Evolutionary conservation across 2,888 invertebrate genomes (phyloP), one percentile per base, ranked within the genome.

Genomic region (Cephus pulcher): DNA sequence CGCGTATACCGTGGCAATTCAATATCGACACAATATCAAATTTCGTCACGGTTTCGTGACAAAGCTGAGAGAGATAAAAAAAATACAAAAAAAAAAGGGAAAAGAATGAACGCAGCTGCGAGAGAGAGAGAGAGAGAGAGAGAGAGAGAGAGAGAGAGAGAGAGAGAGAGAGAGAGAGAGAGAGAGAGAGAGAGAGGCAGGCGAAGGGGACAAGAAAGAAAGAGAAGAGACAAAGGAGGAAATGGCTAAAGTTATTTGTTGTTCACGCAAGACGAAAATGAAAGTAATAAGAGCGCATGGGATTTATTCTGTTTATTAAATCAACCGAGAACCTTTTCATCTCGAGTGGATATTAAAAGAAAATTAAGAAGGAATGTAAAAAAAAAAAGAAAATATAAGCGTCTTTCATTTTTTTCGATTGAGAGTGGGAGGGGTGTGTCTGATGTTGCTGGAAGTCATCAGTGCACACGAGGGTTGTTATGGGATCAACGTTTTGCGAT

Each of bases 31-130:
- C 56, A 9, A 56, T 56, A 56, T 56, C 56, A 56, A 56, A 9
- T 56, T 56, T 56, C 56, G 56, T 56, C 56, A 56, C 56, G 56
- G 23, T 56, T 56, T 56, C 23, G 56, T 56, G 56, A 23, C 56
- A 56, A 56, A 56, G 15, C 56, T 56, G 56, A 56, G 56, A 56
- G 23, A 23, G 23, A 56, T 56, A 56, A 23, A 23, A 15, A 15
- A 23, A 23, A 23, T 23, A 56, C 9, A 56, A 56, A 56, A 74
- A 23, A 23, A 23, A 56, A 76, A 79, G 77, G 76, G 74, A 68
- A 68, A 73, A 56, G 75, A 78, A 71, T 37, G 71, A 75, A 78
- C 73, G 77, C 76, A 77, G 75, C 69, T 77, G 74, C 37, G 33
- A 68, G 75, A 33, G 69, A 35, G 6, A 78, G 30, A 30, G 30